Base-by-base conservation (phyloP, 2,113 vertebrate genomes). In the Nothoprocta pentlandii region DNA sequence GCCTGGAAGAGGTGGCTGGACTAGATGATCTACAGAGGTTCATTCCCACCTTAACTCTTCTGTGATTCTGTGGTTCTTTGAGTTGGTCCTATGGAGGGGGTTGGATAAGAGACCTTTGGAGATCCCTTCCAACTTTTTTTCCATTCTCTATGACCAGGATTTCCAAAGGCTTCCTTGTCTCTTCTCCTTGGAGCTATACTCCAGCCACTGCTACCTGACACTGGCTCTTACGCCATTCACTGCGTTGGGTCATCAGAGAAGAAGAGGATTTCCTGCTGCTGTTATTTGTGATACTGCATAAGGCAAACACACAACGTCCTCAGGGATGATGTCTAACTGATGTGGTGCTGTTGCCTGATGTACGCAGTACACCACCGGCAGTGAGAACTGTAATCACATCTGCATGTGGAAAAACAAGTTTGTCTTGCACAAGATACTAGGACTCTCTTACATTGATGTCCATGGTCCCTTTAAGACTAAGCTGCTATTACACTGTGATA, bases 281-380 rank as follows among this genome's bases (percentile, higher is more conserved):
- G 49, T 49, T 61, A 8, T 36, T 75, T 28, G 36, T 66, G 39
- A 54, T 66, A 17, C 44, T 61, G 77, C 44, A 30, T 25, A 32
- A 83, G 67, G 21, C 73, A 70, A 61, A 49, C 12, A 59, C 47
- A 64, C 10, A 22, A 13, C 36, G n/a, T 22, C 39, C 16, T 83
- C 30, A 28, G 25, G 62, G 26, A 44, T 34, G 39, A 64, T 39
- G 30, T 25, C n/a, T 21, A 42, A 69, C 26, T n/a, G 71, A 47
- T 47, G 26, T 41, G 49, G 46, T 49, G 41, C 34, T 39, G 21
- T 46, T 92, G 61, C 42, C 49, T 76, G 71, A 56, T 54, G 71
- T n/a, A 58, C 16, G 16, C 89, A 34, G 26, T 0, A 0, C 21
- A 14, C 25, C 68, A 39, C 36, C 36, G 54, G 49, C 0, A 1